phyloP scores from a whole-genome alignment of 2,888 invertebrate genomes.

The Yponomeuta evonymella region DNA sequence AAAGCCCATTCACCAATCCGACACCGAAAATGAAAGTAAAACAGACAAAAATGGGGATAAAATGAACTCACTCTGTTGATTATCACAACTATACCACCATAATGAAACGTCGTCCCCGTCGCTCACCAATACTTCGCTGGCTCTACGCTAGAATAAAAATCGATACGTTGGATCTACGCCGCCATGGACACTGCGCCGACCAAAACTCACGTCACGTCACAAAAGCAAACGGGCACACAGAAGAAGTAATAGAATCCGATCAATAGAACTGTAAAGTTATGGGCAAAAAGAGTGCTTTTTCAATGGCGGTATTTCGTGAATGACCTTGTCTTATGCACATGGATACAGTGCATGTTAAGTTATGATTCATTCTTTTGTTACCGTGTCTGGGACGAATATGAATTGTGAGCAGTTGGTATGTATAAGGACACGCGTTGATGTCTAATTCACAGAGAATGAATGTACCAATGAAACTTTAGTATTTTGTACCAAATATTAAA shows the following conservation, averaged over 20 bases:
- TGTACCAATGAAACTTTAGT: slow-evolving; percentile 4
- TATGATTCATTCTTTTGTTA: slow-evolving; percentile 43
- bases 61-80: slow-evolving; percentile 59
- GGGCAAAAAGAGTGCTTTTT: slow-evolving; percentile 13
- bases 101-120: slow-evolving; percentile 40
- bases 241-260: slow-evolving; percentile 7
- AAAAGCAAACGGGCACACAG: slow-evolving; percentile 34
- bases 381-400: slow-evolving; percentile 29
- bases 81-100: slow-evolving; percentile 39
- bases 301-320: slow-evolving; percentile 8
- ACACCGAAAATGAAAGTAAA: slow-evolving; percentile 51
- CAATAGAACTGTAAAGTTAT: slow-evolving; percentile 7
- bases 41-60: slow-evolving; percentile 50
- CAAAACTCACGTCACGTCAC: slow-evolving; percentile 37
- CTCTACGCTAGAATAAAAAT: slow-evolving; percentile 59
- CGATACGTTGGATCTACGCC: slow-evolving; percentile 43
- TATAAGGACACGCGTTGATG: slow-evolving; percentile 50
- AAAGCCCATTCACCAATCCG: slow-evolving; percentile 5
- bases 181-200: slow-evolving; percentile 41
- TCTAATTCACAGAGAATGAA: slow-evolving; percentile 42
- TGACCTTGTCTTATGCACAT: slow-evolving; percentile 31
- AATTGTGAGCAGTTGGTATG: slow-evolving; percentile 16
- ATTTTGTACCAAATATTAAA: slow-evolving; percentile 3
- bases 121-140: slow-evolving; percentile 46
- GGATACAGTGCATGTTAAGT: slow-evolving; percentile 42